Conservation (phyloP, 2,113 vertebrate genomes). For the Xenopus tropicalis region DNA sequence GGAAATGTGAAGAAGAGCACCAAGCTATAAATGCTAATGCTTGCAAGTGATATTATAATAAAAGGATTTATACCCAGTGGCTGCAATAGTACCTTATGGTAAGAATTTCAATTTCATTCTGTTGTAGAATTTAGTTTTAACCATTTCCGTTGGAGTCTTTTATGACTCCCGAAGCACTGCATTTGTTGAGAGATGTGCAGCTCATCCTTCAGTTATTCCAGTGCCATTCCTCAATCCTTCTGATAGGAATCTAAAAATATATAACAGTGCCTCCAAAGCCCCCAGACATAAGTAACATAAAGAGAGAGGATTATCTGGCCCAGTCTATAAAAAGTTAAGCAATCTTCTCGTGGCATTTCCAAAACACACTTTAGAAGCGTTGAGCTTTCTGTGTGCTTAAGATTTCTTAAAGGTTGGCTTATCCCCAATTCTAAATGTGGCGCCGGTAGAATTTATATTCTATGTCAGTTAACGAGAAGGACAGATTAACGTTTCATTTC, state of each 20-base stretch:
- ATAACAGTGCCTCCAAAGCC: conserved; percentile 11
- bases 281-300: conserved; percentile 17
- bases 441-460: conserved; percentile 49
- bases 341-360: conserved; percentile 39
- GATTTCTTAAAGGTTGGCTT: conserved; percentile 45
- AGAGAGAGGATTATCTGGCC: conserved; percentile 32
- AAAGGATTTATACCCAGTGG: too few species aligned
- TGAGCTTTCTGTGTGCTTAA: conserved; percentile 36
- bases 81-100: too few species aligned
- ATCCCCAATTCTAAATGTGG: conserved; percentile 36
- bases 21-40: too few species aligned
- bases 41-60: too few species aligned
- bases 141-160: too few species aligned
- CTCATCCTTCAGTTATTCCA: not conserved
- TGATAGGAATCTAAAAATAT: conserved; percentile 21
- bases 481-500: conserved; percentile 56
- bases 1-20: too few species aligned
- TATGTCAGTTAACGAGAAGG: conserved; percentile 49
- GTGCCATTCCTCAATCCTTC: not conserved
- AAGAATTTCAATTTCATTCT: too few species aligned
- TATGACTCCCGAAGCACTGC: too few species aligned
- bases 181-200: too few species aligned
- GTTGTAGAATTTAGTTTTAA: too few species aligned
- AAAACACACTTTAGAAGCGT: conserved; percentile 36
- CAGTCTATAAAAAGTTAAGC: conserved; percentile 34